Conservation (phyloP, 2,888 invertebrate species). For the Drosophila niveifrons region DNA sequence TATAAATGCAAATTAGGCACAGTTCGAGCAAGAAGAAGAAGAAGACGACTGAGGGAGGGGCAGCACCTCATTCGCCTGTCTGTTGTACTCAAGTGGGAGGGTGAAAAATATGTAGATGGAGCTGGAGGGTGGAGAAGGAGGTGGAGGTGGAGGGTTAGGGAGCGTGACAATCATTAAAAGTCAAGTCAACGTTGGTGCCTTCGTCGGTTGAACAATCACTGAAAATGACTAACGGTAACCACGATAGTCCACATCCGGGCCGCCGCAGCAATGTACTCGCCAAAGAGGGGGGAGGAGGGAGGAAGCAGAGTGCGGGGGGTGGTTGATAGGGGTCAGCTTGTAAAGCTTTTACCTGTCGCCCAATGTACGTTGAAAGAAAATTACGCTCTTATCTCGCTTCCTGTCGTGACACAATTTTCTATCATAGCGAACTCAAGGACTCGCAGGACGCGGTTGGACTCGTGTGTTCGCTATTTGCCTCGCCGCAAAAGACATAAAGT, state of each 20-base stretch:
- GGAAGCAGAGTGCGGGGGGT: neutral
- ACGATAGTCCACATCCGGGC: constrained; percentile 81
- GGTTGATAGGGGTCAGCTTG: constrained; percentile 6
- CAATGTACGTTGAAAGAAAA: constrained; percentile 79
- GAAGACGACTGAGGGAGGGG: neutral
- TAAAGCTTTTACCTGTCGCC: constrained; percentile 63
- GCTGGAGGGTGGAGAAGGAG: constrained; percentile 9
- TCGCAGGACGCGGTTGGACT: constrained; percentile 31
- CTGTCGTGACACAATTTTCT: constrained; percentile 86
- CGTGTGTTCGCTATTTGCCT: constrained; percentile 35
- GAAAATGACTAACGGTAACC: constrained; percentile 83
- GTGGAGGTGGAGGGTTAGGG: constrained; percentile 39
- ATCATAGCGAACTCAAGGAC: constrained; percentile 75
- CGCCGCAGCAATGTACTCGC: constrained; percentile 18
- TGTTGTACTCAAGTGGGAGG: constrained; percentile 45
- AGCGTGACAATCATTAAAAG: constrained; percentile 81
- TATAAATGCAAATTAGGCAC: constrained; percentile 81
- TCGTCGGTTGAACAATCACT: constrained; percentile 74
- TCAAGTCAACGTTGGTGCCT: constrained; percentile 64
- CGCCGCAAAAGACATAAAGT: constrained; percentile 74
- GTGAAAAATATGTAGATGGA: neutral
- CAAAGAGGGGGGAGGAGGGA: neutral
- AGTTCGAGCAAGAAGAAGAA: constrained; percentile 21
- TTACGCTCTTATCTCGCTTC: constrained; percentile 86
- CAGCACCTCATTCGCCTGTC: constrained; percentile 56